phyloP scores from a whole-genome alignment of 2,113 vertebrate species.

The Isurus oxyrinchus region DNA sequence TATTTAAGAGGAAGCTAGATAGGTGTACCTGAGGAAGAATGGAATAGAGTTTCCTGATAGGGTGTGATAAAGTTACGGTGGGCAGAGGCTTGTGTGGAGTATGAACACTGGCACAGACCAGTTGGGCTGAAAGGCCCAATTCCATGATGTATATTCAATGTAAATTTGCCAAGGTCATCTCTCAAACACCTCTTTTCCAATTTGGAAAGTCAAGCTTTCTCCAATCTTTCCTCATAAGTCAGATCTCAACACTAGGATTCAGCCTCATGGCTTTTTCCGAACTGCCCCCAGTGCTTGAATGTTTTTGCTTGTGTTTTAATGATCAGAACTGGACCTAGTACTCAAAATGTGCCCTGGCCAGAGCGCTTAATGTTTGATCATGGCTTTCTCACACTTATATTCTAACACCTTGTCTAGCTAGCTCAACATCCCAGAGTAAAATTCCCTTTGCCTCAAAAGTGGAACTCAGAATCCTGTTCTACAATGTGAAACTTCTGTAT shows the following conservation, averaged over 20 bases:
- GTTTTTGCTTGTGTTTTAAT: not conserved
- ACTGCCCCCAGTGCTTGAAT: no score
- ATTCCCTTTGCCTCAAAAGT: not conserved
- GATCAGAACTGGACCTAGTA: not conserved
- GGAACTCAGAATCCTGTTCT: not conserved
- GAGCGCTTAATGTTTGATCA: not conserved
- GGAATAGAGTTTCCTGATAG: no score
- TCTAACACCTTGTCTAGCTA: not conserved
- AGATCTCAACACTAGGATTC: not conserved
- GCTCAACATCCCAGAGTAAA: not conserved
- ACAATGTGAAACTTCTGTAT: not conserved
- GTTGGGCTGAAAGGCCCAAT: no score
- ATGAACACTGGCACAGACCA: no score
- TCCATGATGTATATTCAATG: no score
- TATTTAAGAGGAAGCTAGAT: no score
- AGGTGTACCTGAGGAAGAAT: no score
- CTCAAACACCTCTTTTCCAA: not conserved
- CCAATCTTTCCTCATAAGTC: not conserved
- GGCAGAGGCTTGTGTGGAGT: no score
- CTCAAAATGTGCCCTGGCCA: not conserved
- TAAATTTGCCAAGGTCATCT: not conserved
- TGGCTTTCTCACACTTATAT: not conserved
- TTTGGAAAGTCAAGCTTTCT: not conserved
- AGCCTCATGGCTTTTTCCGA: not conserved
- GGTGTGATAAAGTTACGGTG: no score